Conservation (phyloP, 2,113 vertebrate species). For the Lonchura striata region DNA sequence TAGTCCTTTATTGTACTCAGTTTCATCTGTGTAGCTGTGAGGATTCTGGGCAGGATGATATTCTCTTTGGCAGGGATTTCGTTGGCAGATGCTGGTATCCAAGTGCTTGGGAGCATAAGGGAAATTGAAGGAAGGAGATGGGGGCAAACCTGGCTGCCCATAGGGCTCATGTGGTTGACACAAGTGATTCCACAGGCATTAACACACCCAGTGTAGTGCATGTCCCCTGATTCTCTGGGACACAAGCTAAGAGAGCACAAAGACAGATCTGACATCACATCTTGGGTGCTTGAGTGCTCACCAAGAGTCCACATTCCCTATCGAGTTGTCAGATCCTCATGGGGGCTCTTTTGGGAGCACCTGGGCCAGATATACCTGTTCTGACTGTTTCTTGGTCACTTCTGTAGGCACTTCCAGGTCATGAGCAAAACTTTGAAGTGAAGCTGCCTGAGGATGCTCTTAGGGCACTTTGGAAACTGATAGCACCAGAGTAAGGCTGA, state of each 20-base stretch:
- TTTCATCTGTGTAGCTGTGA: not conserved
- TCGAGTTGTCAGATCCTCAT: rapidly evolving
- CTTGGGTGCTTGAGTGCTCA: not conserved
- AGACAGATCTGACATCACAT: not conserved
- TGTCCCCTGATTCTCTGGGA: not conserved
- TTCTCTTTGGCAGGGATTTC: not conserved
- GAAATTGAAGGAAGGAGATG: not conserved
- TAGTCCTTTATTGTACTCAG: not conserved
- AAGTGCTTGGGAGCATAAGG: not conserved
- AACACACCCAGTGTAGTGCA: rapidly evolving
- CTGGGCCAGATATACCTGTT: not conserved
- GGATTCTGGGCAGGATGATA: not conserved
- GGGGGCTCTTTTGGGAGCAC: rapidly evolving
- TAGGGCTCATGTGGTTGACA: rapidly evolving
- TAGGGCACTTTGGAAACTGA: not conserved
- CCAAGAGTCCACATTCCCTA: not conserved
- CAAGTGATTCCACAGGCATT: not conserved
- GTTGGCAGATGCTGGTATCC: not conserved
- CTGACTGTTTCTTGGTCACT: not conserved
- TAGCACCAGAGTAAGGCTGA: not conserved
- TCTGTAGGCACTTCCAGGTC: not conserved
- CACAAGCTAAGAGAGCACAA: not conserved
- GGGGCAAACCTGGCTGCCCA: rapidly evolving
- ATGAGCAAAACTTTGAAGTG: not conserved
- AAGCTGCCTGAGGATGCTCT: not conserved